Percentiles rank a stretch among this genome's conserved stretches.
phyloP scores from a whole-genome alignment of 2,113 vertebrate genomes.

The Sceloporus undulatus region DNA sequence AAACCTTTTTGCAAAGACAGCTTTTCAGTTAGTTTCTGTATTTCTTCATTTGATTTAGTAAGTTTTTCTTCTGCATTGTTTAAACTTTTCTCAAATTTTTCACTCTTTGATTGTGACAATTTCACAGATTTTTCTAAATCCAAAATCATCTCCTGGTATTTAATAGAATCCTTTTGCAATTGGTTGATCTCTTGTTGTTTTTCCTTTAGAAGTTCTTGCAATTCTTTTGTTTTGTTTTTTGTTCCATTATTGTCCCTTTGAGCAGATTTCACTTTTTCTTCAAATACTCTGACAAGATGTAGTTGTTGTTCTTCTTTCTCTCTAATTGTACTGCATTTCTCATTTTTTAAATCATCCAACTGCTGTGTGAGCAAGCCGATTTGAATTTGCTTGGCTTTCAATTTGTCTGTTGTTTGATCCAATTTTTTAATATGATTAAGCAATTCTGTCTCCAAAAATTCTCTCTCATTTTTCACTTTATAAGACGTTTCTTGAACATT shows the following conservation, averaged over 20 bases:
- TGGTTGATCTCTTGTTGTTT: slow-evolving; percentile 90
- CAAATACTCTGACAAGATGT: slow-evolving; percentile 81
- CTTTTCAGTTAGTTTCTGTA: slow-evolving; percentile 65
- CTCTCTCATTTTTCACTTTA: slow-evolving; percentile 88
- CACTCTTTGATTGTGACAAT: slow-evolving; percentile 69
- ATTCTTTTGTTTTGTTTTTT: slow-evolving; percentile 84
- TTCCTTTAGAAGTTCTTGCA: slow-evolving; percentile 88
- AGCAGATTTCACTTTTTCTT: slow-evolving; percentile 84
- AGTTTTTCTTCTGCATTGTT: slow-evolving; percentile 70
- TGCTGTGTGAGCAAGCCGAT: slow-evolving; percentile 78
- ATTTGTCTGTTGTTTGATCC: slow-evolving; percentile 79
- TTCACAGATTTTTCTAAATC: slow-evolving; percentile 85
- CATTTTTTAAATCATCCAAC: slow-evolving; percentile 77
- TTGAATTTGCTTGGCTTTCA: slow-evolving; percentile 77
- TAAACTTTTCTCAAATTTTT: slow-evolving; percentile 77
- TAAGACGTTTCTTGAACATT: slow-evolving; percentile 84
- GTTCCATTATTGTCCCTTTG: slow-evolving; percentile 83
- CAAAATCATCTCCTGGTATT: slow-evolving; percentile 86
- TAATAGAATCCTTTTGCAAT: slow-evolving; percentile 87
- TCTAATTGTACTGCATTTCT: slow-evolving; percentile 69
- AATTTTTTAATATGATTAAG: slow-evolving; percentile 84
- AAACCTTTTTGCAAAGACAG: slow-evolving; percentile 64
- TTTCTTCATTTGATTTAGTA: slow-evolving; percentile 61
- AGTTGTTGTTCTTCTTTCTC: slow-evolving; percentile 86
- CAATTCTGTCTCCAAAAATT: slow-evolving; percentile 85